A percentile compares a stretch with the other conserved stretches of the same genome.
phyloP scores from a whole-genome alignment of 1,140 invertebrate species.

The Hycleus phaleratus region DNA sequence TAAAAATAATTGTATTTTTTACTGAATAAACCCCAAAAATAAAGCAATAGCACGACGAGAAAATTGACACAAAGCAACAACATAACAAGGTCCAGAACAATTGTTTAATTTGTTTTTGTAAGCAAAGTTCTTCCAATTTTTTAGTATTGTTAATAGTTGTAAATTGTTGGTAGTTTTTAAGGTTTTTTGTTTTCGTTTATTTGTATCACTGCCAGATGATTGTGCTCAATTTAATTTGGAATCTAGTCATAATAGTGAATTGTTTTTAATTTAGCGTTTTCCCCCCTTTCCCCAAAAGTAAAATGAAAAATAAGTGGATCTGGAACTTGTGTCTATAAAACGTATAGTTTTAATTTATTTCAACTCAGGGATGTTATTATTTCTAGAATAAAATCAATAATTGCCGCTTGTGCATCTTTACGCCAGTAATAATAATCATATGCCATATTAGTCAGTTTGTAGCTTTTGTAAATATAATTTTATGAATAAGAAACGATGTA shows the following conservation, averaged over 20 bases:
- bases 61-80: background rate
- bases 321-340: slow-evolving; percentile 7
- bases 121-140: slow-evolving; percentile 1
- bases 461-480: too few relatives aligned
- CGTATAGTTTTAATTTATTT: slow-evolving; percentile 7
- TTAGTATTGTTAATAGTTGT: background rate
- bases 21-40: background rate
- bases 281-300: background rate
- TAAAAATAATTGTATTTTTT: background rate
- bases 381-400: slow-evolving; percentile 1
- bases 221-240: slow-evolving; percentile 10
- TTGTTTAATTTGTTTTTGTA: slow-evolving; percentile 3
- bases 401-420: slow-evolving; percentile 9
- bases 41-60: background rate
- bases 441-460: slow-evolving; percentile 4
- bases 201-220: slow-evolving; percentile 8
- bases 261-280: background rate
- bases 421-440: slow-evolving; percentile 6
- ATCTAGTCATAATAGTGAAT: slow-evolving; percentile 7
- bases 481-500: too few relatives aligned
- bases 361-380: slow-evolving; percentile 9
- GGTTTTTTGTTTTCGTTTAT: slow-evolving; percentile 5
- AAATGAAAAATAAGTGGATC: background rate
- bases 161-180: background rate
- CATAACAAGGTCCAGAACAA: too few relatives aligned